A percentile compares a stretch with the other conserved stretches of the same genome.
Evolutionary conservation across 1,140 invertebrate genomes (phyloP).

Genomic region (Atta cephalotes): DNA sequence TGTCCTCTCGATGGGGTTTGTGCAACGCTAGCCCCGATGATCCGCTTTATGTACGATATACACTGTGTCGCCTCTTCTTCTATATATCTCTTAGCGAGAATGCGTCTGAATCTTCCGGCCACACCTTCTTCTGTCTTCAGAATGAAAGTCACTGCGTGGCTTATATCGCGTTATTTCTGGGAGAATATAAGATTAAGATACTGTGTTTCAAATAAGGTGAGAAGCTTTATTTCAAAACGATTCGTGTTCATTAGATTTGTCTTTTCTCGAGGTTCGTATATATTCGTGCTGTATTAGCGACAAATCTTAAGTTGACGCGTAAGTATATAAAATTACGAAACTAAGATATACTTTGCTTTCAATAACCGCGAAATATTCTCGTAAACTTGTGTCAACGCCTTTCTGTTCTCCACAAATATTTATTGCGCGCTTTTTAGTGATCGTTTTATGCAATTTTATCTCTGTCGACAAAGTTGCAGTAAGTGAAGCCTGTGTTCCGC

Average conservation of each 20-base stretch:
- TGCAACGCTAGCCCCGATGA: slow-evolving; percentile 43
- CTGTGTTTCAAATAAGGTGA: not conserved
- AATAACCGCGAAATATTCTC: slow-evolving; percentile 13
- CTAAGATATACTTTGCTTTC: slow-evolving; percentile 20
- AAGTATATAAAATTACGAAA: slow-evolving; percentile 12
- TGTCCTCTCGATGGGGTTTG: slow-evolving; percentile 41
- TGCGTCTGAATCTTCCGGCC: not conserved
- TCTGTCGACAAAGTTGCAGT: not conserved
- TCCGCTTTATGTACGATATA: slow-evolving; percentile 62
- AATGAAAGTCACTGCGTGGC: not conserved
- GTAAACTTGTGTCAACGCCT: not conserved
- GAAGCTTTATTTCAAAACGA: not conserved
- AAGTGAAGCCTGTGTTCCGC: slow-evolving; percentile 8
- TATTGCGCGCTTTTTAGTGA: slow-evolving; percentile 30
- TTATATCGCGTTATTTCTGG: not conserved
- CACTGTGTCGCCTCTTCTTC: not conserved
- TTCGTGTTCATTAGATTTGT: not conserved
- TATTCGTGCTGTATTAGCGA: not conserved
- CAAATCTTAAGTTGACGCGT: not conserved
- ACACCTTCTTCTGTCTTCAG: not conserved
- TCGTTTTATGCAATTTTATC: slow-evolving; percentile 58
- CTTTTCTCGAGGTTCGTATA: not conserved
- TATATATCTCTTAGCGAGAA: slow-evolving; percentile 23
- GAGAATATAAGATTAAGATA: not conserved
- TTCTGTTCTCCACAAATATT: slow-evolving; percentile 14